Evolutionary conservation across 2,113 vertebrate genomes (phyloP).

Genomic region (Nycticorax nycticorax): DNA sequence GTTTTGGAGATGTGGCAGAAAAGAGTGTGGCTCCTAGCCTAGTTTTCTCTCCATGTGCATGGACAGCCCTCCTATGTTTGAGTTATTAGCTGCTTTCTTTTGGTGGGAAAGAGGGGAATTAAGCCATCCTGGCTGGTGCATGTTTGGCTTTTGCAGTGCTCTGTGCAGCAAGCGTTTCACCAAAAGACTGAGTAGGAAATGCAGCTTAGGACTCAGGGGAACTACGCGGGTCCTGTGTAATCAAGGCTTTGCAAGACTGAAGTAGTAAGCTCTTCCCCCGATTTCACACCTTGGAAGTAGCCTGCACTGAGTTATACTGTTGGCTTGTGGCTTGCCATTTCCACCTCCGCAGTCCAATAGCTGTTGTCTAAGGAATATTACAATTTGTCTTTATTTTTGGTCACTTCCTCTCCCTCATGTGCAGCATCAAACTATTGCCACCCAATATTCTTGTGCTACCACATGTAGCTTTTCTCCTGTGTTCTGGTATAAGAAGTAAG

Average conservation of each 20-base stretch:
- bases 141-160: neutral
- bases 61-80: neutral
- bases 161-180: neutral
- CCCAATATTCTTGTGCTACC: neutral
- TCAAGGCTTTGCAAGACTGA: neutral
- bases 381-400: neutral
- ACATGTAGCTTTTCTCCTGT: neutral
- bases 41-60: neutral
- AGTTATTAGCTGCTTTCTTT: neutral
- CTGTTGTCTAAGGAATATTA: neutral
- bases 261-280: neutral
- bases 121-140: neutral
- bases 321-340: neutral
- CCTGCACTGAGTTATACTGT: neutral
- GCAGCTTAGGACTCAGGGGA: neutral
- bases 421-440: neutral
- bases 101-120: neutral
- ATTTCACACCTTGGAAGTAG: neutral
- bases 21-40: neutral
- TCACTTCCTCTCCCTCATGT: neutral
- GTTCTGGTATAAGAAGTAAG: constrained; percentile 10
- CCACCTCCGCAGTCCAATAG: neutral
- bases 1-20: neutral
- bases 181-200: neutral
- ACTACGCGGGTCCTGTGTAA: neutral